Conservation (phyloP, 2,797 vertebrate species). For the Tragelaphus eurycerus region DNA sequence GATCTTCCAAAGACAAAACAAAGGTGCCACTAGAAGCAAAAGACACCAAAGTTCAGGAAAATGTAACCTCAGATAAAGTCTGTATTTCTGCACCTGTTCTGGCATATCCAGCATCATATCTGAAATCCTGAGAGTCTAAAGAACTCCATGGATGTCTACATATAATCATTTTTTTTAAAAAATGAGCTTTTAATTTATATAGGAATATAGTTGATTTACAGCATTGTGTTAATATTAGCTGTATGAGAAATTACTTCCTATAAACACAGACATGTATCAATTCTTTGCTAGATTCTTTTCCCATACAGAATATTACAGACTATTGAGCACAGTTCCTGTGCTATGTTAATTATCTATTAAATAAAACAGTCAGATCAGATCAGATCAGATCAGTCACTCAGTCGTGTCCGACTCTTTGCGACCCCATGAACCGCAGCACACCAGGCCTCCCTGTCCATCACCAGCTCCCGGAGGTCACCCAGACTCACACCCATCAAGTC, state of each 20-base stretch:
- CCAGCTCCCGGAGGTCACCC: too few relatives aligned
- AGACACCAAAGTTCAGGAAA: background rate
- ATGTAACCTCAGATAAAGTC: background rate
- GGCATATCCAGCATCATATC: background rate
- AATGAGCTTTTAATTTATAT: background rate
- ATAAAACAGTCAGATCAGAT: background rate
- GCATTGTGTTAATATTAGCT: background rate
- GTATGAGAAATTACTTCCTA: background rate
- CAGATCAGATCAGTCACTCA: too few relatives aligned
- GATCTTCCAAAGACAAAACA: background rate
- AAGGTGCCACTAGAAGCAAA: background rate
- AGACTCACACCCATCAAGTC: too few relatives aligned
- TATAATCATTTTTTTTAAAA: background rate
- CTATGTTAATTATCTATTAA: background rate
- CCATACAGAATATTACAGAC: background rate
- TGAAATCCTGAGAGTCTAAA: background rate
- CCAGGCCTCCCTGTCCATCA: too few relatives aligned
- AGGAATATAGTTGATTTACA: background rate
- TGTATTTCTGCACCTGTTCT: background rate
- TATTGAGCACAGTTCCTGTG: background rate
- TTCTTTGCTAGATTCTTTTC: background rate
- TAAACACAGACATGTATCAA: background rate
- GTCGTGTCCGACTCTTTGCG: too few relatives aligned
- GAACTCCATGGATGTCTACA: background rate
- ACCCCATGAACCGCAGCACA: too few relatives aligned